Conservation (phyloP, 2,113 vertebrate genomes). For the Oryctolagus cuniculus region DNA sequence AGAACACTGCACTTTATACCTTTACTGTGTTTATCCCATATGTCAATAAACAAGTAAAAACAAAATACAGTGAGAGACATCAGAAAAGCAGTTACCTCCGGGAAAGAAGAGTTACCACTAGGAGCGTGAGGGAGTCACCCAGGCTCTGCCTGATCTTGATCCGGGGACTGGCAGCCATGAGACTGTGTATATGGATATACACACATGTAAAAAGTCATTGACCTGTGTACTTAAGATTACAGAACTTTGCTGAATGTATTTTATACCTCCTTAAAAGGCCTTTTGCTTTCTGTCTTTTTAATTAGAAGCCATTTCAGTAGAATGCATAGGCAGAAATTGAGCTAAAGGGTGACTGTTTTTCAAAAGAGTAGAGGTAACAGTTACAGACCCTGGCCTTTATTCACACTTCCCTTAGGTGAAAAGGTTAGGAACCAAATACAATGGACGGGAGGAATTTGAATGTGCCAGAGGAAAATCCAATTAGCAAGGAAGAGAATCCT, state of each 20-base stretch:
- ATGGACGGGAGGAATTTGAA: not conserved
- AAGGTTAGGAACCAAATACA: not conserved
- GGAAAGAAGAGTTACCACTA: not conserved
- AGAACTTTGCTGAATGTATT: not conserved
- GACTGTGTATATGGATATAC: not conserved
- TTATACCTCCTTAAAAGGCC: not conserved
- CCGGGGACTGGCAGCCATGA: not conserved
- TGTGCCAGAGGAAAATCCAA: not conserved
- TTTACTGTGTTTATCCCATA: not conserved
- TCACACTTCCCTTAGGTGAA: not conserved
- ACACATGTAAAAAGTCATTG: no score
- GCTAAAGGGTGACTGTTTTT: not conserved
- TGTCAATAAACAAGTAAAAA: not conserved
- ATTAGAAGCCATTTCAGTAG: not conserved
- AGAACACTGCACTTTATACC: not conserved
- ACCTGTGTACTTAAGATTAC: not conserved
- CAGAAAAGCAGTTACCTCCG: not conserved
- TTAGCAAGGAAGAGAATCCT: conserved; percentile 40
- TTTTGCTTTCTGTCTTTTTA: not conserved
- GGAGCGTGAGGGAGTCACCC: not conserved
- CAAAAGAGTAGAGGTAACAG: not conserved
- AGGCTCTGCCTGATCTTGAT: not conserved
- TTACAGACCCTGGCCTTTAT: not conserved
- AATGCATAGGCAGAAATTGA: conserved; percentile 14
- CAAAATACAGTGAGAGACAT: not conserved